These are phyloP conservation scores for Zaprionus capensis DNA, from an alignment of 1,140 invertebrate species.

Conservation along the genomic window DNA sequence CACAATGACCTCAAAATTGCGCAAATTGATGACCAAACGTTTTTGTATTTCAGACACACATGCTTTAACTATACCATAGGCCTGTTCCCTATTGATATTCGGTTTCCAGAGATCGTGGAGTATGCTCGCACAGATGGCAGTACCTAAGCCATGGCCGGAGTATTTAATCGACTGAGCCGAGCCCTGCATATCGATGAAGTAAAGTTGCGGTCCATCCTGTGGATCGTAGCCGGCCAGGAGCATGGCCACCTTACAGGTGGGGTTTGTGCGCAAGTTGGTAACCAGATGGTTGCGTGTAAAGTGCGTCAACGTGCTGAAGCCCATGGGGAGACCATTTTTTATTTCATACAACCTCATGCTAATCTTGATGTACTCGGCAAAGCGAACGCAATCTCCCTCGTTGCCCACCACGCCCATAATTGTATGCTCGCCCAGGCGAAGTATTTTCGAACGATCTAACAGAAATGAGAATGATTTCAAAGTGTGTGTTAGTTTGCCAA, in stretches of 20 bases:
- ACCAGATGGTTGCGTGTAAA: conserved; percentile 95
- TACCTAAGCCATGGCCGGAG: conserved; percentile 96
- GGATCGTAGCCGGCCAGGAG: conserved; percentile 87
- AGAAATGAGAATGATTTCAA: not conserved
- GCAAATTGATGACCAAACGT: conserved; percentile 94
- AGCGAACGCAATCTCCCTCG: conserved; percentile 86
- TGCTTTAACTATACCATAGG: conserved; percentile 91
- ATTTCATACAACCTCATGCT: conserved; percentile 99
- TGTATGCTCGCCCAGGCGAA: not conserved
- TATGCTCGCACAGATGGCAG: conserved; percentile 93
- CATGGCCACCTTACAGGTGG: conserved; percentile 79
- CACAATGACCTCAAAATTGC: conserved; percentile 94
- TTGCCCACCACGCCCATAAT: conserved; percentile 33
- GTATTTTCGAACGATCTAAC: conserved; percentile 31
- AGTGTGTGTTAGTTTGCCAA: not conserved
- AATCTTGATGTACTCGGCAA: conserved; percentile 97
- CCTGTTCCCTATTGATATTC: conserved; percentile 91
- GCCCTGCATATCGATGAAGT: conserved; percentile 94
- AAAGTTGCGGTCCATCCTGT: conserved; percentile 90
- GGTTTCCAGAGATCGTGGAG: conserved; percentile 93
- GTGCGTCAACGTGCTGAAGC: conserved; percentile 93
- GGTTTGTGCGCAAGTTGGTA: conserved; percentile 92
- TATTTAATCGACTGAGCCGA: conserved; percentile 92
- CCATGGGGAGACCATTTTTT: conserved; percentile 97
- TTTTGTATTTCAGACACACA: conserved; percentile 95